phyloP scores from a whole-genome alignment of 2,797 vertebrate genomes.

The Etheostoma nigrum region DNA sequence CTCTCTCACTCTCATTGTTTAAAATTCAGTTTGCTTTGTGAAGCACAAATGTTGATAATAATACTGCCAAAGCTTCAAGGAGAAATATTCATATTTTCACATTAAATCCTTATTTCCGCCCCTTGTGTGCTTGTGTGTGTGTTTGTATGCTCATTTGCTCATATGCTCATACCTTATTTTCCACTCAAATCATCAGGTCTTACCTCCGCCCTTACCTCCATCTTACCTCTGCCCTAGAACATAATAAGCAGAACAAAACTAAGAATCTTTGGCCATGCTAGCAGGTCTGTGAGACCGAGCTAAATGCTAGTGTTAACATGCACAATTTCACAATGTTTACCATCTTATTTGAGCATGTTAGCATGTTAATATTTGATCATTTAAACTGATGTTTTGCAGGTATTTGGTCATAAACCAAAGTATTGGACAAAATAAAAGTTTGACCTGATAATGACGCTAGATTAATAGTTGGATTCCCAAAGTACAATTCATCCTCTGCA shows the following conservation, averaged over 20 bases:
- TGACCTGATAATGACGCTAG: background rate
- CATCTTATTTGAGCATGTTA: too few relatives aligned
- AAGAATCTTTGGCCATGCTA: background rate
- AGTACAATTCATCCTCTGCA: background rate
- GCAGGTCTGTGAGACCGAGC: background rate
- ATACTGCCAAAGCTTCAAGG: slow-evolving; percentile 46
- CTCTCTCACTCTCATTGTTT: slow-evolving; percentile 43
- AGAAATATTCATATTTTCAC: slow-evolving; percentile 54
- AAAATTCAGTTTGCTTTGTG: slow-evolving; percentile 56
- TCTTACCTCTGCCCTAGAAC: background rate
- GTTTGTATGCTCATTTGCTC: background rate
- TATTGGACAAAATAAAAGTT: background rate
- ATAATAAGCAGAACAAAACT: background rate
- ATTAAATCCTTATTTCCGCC: slow-evolving; percentile 18
- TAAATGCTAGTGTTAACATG: background rate
- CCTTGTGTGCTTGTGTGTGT: background rate
- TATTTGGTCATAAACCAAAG: background rate
- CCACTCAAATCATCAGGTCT: slow-evolving; percentile 9
- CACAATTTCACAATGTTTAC: background rate
- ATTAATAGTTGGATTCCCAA: background rate
- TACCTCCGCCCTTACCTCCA: background rate
- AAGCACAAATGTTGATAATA: slow-evolving; percentile 51
- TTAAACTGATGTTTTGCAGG: background rate
- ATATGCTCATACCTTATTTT: background rate
- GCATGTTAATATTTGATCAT: too few relatives aligned